phyloP scores from a whole-genome alignment of 2,888 invertebrate genomes.

The Acanthosepion esculentum region DNA sequence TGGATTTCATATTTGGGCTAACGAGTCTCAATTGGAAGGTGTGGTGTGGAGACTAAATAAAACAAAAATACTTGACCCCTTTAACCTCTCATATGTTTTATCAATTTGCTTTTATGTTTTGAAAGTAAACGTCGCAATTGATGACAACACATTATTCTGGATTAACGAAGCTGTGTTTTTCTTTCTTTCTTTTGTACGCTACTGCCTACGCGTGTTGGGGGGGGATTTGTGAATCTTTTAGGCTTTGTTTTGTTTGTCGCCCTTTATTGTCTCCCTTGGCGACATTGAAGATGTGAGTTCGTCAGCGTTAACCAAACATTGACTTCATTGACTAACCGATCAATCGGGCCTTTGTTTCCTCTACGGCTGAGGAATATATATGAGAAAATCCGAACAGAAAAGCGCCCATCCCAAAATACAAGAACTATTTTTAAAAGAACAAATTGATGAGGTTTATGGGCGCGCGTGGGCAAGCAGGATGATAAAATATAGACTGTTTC shows the following conservation, averaged over 20 bases:
- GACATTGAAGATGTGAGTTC: background rate
- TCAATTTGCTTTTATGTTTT: background rate
- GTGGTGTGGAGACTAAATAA: background rate
- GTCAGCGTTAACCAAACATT: background rate
- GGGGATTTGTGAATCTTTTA: background rate
- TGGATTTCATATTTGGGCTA: background rate
- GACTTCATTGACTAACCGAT: background rate
- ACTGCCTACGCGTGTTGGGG: too few relatives aligned
- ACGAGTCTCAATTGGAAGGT: background rate
- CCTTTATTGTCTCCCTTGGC: background rate
- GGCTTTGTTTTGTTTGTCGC: background rate
- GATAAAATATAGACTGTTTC: background rate
- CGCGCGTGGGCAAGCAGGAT: background rate
- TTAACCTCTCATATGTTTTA: slow-evolving; percentile 18
- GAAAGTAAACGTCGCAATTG: slow-evolving; percentile 9
- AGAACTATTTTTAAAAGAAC: too few relatives aligned
- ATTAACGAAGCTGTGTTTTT: background rate
- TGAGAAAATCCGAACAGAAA: background rate
- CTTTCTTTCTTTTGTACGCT: background rate
- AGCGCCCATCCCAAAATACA: background rate
- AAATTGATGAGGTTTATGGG: background rate
- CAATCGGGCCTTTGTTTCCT: background rate
- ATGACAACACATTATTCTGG: background rate
- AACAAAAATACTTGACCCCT: background rate
- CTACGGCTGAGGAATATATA: background rate